Conservation (phyloP, 2,113 vertebrate genomes). For the Telmatochromis sp. region DNA sequence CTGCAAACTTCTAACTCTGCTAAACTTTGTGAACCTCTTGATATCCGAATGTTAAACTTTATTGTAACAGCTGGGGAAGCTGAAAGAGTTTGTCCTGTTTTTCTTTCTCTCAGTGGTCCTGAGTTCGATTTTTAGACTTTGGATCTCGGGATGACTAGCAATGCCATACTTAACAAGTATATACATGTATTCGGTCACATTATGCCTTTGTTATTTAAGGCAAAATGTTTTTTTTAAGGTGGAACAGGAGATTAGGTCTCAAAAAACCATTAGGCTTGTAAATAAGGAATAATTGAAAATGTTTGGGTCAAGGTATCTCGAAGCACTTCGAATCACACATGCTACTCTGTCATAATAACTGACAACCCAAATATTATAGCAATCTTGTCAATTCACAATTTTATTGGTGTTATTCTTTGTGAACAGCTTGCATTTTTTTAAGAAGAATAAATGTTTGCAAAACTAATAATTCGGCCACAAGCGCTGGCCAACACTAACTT, state of each 20-base stretch:
- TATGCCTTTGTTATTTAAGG: not conserved
- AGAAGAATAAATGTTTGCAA: not conserved
- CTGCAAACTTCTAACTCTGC: accelerated
- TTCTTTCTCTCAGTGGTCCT: not conserved
- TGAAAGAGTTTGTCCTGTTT: not conserved
- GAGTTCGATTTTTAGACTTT: not conserved
- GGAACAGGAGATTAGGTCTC: not conserved
- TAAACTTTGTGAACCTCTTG: not conserved
- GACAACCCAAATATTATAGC: not conserved
- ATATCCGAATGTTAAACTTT: not conserved
- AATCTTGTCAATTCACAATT: not conserved
- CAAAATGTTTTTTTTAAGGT: not conserved
- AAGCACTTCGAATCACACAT: not conserved
- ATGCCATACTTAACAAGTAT: not conserved
- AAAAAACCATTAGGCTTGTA: not conserved
- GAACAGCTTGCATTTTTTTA: not conserved
- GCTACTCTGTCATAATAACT: not conserved
- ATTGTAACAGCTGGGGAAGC: not conserved
- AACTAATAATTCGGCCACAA: not conserved
- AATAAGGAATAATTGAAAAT: not conserved
- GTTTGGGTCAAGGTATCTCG: not conserved
- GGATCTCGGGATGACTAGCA: not conserved
- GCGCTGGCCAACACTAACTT: not conserved
- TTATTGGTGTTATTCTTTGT: not conserved
- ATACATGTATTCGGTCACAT: not conserved